phyloP scores from a whole-genome alignment of 2,888 invertebrate genomes.

The Cheilosia soror region DNA sequence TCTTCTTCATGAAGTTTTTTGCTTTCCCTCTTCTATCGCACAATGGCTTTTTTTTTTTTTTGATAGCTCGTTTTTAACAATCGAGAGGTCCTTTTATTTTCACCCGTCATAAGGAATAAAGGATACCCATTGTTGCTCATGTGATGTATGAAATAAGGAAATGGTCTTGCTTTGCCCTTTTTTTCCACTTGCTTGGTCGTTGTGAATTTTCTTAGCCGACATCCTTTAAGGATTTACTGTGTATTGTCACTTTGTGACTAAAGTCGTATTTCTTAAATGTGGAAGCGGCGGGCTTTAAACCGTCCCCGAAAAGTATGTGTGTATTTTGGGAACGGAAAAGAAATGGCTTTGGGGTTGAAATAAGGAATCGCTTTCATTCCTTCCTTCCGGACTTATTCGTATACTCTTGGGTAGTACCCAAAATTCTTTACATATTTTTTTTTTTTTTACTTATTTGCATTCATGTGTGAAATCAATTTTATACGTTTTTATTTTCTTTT shows the following conservation, averaged over 20 bases:
- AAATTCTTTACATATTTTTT: constrained; percentile 53
- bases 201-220: constrained; percentile 51
- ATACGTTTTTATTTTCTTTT: constrained; percentile 46
- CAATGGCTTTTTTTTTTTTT: constrained; percentile 48
- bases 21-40: background rate
- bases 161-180: constrained; percentile 55
- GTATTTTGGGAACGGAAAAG: constrained; percentile 6
- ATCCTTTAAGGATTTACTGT: constrained; percentile 59
- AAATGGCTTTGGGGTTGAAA: constrained; percentile 41
- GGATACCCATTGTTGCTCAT: constrained; percentile 55
- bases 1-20: constrained; percentile 14
- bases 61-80: constrained; percentile 65
- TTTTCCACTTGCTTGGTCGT: constrained; percentile 17
- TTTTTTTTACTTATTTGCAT: constrained; percentile 49
- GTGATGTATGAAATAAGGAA: constrained; percentile 69
- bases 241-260: constrained; percentile 67
- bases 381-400: constrained; percentile 41
- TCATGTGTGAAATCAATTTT: constrained; percentile 70
- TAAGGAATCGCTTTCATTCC: constrained; percentile 48
- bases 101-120: constrained; percentile 32
- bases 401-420: constrained; percentile 28
- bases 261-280: constrained; percentile 29
- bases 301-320: constrained; percentile 17
- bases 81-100: constrained; percentile 60
- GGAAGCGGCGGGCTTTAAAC: constrained; percentile 37